Base-by-base conservation (phyloP, 2,797 vertebrate species). In the Lycodopsis pacificus region DNA sequence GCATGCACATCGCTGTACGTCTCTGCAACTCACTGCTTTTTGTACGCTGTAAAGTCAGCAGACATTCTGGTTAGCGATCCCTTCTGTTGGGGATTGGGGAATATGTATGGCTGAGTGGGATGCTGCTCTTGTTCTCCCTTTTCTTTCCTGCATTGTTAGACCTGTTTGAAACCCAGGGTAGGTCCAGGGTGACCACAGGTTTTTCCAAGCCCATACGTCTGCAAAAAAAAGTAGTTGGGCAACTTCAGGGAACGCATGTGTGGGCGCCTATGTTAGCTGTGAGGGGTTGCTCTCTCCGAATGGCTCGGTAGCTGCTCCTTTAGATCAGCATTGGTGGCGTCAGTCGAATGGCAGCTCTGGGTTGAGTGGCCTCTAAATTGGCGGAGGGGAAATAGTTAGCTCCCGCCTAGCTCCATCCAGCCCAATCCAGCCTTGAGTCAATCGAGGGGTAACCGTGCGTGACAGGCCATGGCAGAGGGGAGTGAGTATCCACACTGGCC, bases 371-470 rank as follows among this genome's bases (percentile, higher is more conserved):
- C 65, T 79, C 74, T 78, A 83, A 86, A 86, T 80, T 79, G 78
- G 78, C 48, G 65, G 64, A 71, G 57, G 59, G 77, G 76, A 81
- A 78, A 79, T 74, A 40, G 82, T 88, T 86, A 77, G 84, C 80
- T 71, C 67, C 77, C 54, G 6, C 79, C 66, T 59, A 32, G 73
- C 59, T 74, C 68, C 30, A 68, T 83, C 79, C 78, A 85, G 80
- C 48, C 59, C 79, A 72, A 76, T 77, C 75, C 74, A 74, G 76
- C 68, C 76, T 68, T 57, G 75, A 87, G 84, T 88, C 84, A 86
- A 73, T 90, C 76, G 68, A 77, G 65, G 72, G 70, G 81, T 88
- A 90, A 89, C 79, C 36, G 66, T 82, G 77, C 77, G 76, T 90
- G 89, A 87, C 82, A 58, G 84, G 71, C 69, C 69, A n/a, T 68